Evolutionary conservation across 2,888 invertebrate genomes (phyloP).

Genomic region (Zhuqinia jingwanae): DNA sequence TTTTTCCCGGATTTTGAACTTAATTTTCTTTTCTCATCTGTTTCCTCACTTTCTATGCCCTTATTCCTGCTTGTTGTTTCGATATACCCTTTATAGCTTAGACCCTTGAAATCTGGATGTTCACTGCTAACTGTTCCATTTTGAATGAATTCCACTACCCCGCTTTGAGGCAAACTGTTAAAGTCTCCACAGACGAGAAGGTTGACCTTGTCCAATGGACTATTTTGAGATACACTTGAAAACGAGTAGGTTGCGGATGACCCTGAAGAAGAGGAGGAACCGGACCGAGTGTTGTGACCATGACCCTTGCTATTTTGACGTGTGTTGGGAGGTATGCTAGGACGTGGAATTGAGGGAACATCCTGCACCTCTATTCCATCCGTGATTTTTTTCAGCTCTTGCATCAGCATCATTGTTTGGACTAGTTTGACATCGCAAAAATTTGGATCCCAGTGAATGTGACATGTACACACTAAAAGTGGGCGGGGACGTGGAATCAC

Average conservation of each 20-base stretch:
- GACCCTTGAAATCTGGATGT: conserved; percentile 98
- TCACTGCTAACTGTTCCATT: conserved; percentile 94
- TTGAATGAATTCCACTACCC: conserved; percentile 97
- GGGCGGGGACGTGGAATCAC: conserved; percentile 85
- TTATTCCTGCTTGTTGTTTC: conserved; percentile 82
- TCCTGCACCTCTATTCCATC: conserved; percentile 87
- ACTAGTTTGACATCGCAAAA: conserved; percentile 99
- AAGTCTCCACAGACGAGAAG: conserved; percentile 98
- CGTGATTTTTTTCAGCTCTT: conserved; percentile 93
- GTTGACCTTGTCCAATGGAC: conserved; percentile 87
- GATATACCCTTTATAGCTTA: conserved; percentile 94
- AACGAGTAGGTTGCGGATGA: conserved; percentile 11
- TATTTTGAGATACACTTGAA: not conserved
- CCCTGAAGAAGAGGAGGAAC: conserved; percentile 33
- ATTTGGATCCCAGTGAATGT: conserved; percentile 99
- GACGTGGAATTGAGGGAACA: not conserved
- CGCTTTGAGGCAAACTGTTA: conserved; percentile 94
- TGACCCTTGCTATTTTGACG: not conserved
- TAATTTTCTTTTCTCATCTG: not conserved
- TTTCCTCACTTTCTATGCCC: conserved; percentile 20
- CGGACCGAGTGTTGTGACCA: conserved; percentile 5
- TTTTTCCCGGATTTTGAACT: not conserved
- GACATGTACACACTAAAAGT: conserved; percentile 97
- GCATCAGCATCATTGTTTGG: conserved; percentile 99
- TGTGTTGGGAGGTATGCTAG: not conserved